Percentiles rank a stretch among this genome's conserved stretches.
Evolutionary conservation across 2,888 invertebrate genomes (phyloP).

Genomic region (Caradrina kadenii): DNA sequence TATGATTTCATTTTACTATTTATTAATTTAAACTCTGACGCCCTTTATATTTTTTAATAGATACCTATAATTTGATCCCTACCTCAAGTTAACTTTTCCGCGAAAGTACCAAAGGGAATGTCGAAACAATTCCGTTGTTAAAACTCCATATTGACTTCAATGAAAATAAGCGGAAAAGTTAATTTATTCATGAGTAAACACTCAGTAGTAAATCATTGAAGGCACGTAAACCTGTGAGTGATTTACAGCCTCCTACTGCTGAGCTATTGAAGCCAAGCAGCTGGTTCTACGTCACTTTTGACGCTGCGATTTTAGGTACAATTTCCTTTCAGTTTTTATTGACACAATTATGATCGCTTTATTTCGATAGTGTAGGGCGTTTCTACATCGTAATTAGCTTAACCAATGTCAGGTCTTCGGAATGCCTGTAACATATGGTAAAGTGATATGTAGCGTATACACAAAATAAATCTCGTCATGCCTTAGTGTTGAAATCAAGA

Average conservation of each 20-base stretch:
- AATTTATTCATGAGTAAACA: slow-evolving; percentile 53
- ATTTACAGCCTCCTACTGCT: slow-evolving; percentile 32
- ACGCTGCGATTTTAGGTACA: neutral
- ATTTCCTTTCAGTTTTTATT: neutral
- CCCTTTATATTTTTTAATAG: no score
- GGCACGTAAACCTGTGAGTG: slow-evolving; percentile 41
- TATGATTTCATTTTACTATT: no score
- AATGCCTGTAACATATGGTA: no score
- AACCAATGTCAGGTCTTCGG: no score
- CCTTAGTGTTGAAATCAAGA: no score
- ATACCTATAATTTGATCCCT: no score
- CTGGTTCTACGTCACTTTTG: slow-evolving; percentile 8
- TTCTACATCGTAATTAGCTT: no score
- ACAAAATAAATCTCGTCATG: no score
- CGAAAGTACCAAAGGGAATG: slow-evolving; percentile 19
- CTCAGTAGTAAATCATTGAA: slow-evolving; percentile 31
- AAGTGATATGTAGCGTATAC: no score
- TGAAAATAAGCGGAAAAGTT: slow-evolving; percentile 51
- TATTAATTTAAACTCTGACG: no score
- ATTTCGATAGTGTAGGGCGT: no score
- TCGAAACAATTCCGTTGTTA: slow-evolving; percentile 19
- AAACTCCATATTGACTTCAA: slow-evolving; percentile 43
- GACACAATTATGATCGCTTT: no score
- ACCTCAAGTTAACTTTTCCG: neutral
- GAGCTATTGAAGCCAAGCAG: slow-evolving; percentile 30